Conservation (phyloP, 2,888 invertebrate species). For the Tetragnatha montana region DNA sequence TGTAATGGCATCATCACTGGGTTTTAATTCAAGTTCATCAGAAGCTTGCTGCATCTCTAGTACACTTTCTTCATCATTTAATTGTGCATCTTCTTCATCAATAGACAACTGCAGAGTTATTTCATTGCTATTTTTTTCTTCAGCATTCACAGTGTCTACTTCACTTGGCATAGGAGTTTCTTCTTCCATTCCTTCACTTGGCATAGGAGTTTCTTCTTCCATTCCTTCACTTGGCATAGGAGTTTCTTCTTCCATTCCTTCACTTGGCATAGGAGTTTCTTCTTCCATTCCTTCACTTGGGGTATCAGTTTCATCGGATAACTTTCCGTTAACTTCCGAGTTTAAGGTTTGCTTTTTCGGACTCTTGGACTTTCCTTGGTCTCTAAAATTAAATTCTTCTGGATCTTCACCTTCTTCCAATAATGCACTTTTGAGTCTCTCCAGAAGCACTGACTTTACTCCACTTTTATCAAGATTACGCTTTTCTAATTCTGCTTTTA, state of each 20-base stretch:
- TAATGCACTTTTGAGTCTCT: constrained; percentile 85
- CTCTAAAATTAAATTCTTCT: constrained; percentile 81
- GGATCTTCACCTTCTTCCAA: constrained; percentile 81
- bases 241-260: constrained; percentile 1
- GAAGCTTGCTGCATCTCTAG: not conserved
- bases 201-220: not conserved
- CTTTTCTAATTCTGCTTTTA: constrained; percentile 89
- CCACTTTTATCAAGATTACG: constrained; percentile 91
- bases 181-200: not conserved
- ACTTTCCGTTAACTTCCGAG: not conserved
- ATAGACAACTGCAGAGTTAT: constrained; percentile 53
- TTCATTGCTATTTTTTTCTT: constrained; percentile 16
- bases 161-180: not conserved
- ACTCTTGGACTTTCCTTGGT: not conserved
- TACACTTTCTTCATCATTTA: constrained; percentile 48
- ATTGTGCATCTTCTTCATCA: constrained; percentile 51
- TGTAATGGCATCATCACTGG: not conserved
- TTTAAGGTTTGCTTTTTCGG: not conserved
- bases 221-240: not conserved
- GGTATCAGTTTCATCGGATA: not conserved
- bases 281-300: not conserved
- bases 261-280: no score
- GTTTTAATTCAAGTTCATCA: not conserved
- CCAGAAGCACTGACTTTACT: constrained; percentile 88
- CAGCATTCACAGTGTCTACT: not conserved